Percentiles rank a stretch among this genome's conserved stretches.
phyloP scores from a whole-genome alignment of 2,113 vertebrate species.

The Pandion haliaetus region DNA sequence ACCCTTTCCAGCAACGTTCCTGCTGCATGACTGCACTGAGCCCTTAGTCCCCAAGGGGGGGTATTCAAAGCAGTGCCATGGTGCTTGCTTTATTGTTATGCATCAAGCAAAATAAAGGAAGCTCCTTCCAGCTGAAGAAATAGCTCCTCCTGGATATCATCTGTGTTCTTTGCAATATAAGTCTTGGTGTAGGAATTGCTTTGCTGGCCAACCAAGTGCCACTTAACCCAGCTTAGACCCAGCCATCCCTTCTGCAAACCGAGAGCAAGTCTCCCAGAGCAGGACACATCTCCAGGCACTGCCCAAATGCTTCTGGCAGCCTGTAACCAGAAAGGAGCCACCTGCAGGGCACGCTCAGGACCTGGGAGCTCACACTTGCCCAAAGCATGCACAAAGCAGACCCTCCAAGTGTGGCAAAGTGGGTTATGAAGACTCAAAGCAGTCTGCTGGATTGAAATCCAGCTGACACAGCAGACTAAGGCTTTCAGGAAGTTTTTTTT shows the following conservation, averaged over 20 bases:
- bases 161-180: background rate
- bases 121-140: background rate
- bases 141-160: background rate
- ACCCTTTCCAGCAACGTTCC: background rate
- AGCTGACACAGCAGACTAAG: background rate
- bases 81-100: background rate
- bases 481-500: constrained; percentile 2
- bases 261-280: background rate
- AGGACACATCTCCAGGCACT: background rate
- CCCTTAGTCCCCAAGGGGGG: background rate
- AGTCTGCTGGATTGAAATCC: background rate
- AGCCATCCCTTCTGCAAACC: background rate
- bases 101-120: background rate
- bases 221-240: background rate
- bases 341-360: background rate
- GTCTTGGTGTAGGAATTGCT: too few species aligned
- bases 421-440: background rate
- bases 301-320: background rate
- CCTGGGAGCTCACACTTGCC: background rate
- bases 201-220: background rate
- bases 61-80: background rate
- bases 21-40: background rate
- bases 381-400: background rate
- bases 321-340: background rate
- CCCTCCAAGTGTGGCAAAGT: background rate